phyloP scores from a whole-genome alignment of 2,888 invertebrate genomes.

The Amiota minor region DNA sequence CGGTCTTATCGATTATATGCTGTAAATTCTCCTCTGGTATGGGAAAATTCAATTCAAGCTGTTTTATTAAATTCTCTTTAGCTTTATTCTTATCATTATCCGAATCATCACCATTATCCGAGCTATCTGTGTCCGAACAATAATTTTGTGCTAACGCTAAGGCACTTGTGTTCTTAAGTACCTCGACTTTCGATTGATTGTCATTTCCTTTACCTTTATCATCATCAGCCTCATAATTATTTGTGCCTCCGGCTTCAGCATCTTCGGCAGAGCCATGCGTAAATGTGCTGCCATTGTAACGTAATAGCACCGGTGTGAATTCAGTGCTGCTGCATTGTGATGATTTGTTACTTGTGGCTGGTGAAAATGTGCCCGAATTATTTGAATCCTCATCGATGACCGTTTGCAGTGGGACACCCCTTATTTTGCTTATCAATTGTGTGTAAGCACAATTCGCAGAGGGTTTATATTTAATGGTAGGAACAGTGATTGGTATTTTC shows the following conservation, averaged over 20 bases:
- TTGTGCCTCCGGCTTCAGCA: constrained; percentile 15
- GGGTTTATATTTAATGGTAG: constrained; percentile 83
- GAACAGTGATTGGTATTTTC: constrained; percentile 73
- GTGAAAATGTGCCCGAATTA: constrained; percentile 58
- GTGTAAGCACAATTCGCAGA: constrained; percentile 91
- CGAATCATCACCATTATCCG: constrained; percentile 69
- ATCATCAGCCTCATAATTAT: constrained; percentile 29
- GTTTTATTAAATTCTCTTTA: constrained; percentile 41
- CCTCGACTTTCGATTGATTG: constrained; percentile 61
- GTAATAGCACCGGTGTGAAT: constrained; percentile 69
- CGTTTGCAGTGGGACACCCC: constrained; percentile 77
- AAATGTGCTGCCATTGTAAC: constrained; percentile 67
- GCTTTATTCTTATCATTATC: constrained; percentile 31
- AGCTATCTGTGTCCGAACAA: constrained; percentile 75
- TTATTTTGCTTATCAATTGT: constrained; percentile 89
- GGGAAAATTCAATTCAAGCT: constrained; percentile 71
- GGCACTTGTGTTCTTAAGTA: constrained; percentile 70
- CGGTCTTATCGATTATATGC: constrained; percentile 96
- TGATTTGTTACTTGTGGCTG: constrained; percentile 51
- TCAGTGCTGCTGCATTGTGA: constrained; percentile 45
- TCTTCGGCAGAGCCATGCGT: constrained; percentile 45
- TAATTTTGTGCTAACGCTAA: constrained; percentile 77
- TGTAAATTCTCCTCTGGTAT: constrained; percentile 87
- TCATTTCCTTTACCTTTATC: constrained; percentile 46
- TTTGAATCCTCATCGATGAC: constrained; percentile 63